phyloP scores from a whole-genome alignment of 2,797 vertebrate species.

The Siniperca undulata region DNA sequence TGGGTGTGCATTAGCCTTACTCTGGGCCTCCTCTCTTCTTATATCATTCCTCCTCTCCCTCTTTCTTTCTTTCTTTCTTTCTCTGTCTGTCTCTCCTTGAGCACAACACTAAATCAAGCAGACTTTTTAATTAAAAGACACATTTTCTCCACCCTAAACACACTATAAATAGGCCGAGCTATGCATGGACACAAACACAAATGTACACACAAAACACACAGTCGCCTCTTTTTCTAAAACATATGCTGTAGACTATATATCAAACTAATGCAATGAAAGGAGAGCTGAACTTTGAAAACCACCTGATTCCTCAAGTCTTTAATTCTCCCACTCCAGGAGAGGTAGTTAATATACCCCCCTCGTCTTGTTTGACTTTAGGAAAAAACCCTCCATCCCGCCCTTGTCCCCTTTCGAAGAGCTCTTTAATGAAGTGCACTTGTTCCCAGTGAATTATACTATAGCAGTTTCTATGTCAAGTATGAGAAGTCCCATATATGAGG shows the following conservation, averaged over 20 bases:
- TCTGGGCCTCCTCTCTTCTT: constrained; percentile 45
- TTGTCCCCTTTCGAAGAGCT: constrained; percentile 58
- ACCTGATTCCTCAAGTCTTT: constrained; percentile 30
- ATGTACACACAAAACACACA: constrained; percentile 10
- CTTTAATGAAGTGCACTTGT: constrained; percentile 75
- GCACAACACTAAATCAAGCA: constrained; percentile 71
- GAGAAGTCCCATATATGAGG: constrained; percentile 57
- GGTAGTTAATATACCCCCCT: constrained; percentile 58
- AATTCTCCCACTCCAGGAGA: constrained; percentile 46
- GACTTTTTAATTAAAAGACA: constrained; percentile 78
- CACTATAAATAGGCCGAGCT: constrained; percentile 40
- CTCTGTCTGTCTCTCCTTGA: constrained; percentile 33
- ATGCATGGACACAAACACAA: constrained; percentile 30
- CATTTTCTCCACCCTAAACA: constrained; percentile 60
- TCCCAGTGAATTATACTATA: constrained; percentile 57
- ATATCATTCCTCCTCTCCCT: constrained; percentile 26
- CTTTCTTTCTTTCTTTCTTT: neutral
- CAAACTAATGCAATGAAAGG: constrained; percentile 27
- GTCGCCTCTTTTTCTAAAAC: constrained; percentile 10
- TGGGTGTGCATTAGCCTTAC: constrained; percentile 38
- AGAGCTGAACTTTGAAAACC: constrained; percentile 45
- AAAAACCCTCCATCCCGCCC: constrained; percentile 47
- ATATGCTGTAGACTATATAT: constrained; percentile 27
- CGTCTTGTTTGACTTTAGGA: constrained; percentile 58
- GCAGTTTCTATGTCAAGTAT: constrained; percentile 60